Percentiles rank a stretch among this genome's conserved stretches.
Conservation (phyloP, 2,888 invertebrate genomes). For the Patella ulyssiponensis region DNA sequence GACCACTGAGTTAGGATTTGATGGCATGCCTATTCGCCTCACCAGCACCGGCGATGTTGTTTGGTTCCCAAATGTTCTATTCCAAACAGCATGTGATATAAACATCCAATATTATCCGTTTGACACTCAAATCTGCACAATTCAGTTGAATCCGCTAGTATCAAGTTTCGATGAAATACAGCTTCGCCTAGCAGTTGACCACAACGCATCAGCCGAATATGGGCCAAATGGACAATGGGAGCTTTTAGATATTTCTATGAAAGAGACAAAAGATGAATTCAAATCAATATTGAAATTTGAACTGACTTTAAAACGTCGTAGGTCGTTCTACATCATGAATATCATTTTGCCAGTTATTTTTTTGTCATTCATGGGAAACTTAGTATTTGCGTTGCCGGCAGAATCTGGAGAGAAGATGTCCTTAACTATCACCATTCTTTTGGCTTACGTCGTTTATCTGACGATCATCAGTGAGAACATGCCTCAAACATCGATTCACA, state of each 20-base stretch:
- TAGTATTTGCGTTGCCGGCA: neutral
- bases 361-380: neutral
- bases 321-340: neutral
- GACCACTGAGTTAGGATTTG: neutral
- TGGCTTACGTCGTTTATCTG: neutral
- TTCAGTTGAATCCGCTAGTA: neutral
- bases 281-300: neutral
- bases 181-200: neutral
- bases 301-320: neutral
- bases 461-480: neutral
- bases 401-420: constrained; percentile 3
- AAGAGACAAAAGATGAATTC: neutral
- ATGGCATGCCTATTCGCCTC: neutral
- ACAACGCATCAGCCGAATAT: neutral
- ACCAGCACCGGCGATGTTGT: neutral
- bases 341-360: neutral
- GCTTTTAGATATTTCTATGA: neutral
- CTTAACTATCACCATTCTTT: neutral
- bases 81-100: neutral
- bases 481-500: constrained; percentile 1
- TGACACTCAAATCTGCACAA: neutral
- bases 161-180: neutral
- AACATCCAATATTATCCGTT: neutral
- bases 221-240: neutral
- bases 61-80: neutral